phyloP scores from a whole-genome alignment of 1,140 invertebrate species.

The Phenacoccus solenopsis region DNA sequence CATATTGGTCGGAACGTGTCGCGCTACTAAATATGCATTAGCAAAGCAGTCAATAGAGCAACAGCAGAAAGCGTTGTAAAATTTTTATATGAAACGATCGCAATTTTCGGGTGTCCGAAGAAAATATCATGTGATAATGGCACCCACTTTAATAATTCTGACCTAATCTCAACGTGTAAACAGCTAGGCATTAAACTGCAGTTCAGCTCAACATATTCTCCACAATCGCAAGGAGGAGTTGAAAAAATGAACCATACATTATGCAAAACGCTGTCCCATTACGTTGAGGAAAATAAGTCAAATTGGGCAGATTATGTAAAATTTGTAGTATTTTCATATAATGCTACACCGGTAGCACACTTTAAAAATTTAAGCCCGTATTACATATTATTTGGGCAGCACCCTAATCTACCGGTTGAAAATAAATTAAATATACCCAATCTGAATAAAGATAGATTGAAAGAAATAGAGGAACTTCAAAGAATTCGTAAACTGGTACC shows the following conservation, averaged over 20 bases:
- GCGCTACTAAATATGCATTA: background rate
- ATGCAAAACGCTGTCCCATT: constrained; percentile 2
- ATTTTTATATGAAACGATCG: background rate
- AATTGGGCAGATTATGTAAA: background rate
- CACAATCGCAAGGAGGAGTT: constrained; percentile 7
- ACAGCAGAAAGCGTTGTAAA: background rate
- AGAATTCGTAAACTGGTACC: too few species aligned
- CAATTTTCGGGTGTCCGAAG: background rate
- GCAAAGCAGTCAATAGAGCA: background rate
- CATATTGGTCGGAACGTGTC: background rate
- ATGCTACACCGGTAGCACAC: background rate
- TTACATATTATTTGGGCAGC: background rate
- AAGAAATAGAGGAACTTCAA: too few species aligned
- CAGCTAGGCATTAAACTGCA: constrained; percentile 7
- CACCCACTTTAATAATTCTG: constrained; percentile 6
- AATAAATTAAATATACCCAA: background rate
- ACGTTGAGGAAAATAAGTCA: constrained; percentile 14
- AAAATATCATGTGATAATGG: constrained; percentile 9
- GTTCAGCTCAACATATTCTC: background rate
- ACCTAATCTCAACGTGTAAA: background rate
- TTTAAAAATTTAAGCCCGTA: background rate
- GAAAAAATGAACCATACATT: constrained; percentile 9
- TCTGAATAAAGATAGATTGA: too few species aligned
- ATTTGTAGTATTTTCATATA: background rate
- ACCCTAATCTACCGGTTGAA: background rate